Evolutionary conservation across 30 jellyfish, hydroid and myxozoan genomes (phyloP), one percentile per base, ranked within the genome.

Genomic region (Hydractinia symbiolongicarpus): DNA sequence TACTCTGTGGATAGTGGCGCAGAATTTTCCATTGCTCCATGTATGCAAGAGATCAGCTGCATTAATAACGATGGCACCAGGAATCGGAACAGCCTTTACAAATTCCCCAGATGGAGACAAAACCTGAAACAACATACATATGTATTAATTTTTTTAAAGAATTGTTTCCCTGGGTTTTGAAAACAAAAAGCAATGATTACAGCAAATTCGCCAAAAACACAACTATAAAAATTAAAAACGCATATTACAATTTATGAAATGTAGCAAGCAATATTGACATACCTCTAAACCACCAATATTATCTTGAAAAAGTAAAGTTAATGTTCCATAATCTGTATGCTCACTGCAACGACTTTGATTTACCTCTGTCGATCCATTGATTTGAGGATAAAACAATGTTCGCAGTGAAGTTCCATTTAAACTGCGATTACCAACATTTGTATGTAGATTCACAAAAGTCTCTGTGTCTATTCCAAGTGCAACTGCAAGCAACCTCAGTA

Each of bases 241-340:
- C 44, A 30, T 30, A 30, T 30, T 30, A 30, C 2, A 30, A 0
- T 30, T 30, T 30, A 30, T 30, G 44, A 30, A 0, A 30, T 30
- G 44, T 2, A 30, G 44, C 1, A 30, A 30, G 2, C 44, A 30
- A 30, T 2, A 30, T 50, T 5, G 76, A 6, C 83, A 14, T 50
- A 60, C 87, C 83, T 79, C 87, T 49, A 79, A 67, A 9, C 87
- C 87, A 14, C 87, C 87, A 5, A 30, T 57, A 5, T 53, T 8
- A 61, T 79, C 87, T 79, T 79, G 87, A 79, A 79, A 79, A 40
- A 79, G 50, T 53, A 79, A 8, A 49, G 87, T 79, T 53, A 79
- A 4, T 14, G 87, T 79, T 9, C 87, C 87, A 61, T 79, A 79
- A 69, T 79, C 87, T 4, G 87, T 79, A 68, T 79, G 87, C 54